These are phyloP conservation scores for Allygus modestus DNA, from an alignment of 2,888 invertebrate species.

Conservation along the genomic window DNA sequence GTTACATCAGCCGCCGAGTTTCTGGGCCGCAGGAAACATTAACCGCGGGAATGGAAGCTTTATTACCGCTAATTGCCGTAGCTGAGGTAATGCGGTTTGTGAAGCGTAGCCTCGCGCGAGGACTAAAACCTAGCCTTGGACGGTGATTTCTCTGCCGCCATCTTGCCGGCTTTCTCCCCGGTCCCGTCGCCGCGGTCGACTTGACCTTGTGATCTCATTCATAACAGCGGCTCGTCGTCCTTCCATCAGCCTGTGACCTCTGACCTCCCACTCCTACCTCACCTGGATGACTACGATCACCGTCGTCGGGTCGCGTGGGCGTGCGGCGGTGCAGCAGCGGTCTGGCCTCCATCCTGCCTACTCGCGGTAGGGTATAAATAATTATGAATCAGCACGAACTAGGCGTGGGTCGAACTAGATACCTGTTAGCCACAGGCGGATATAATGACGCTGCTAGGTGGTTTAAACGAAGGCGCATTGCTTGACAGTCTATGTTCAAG, in stretches of 20 bases:
- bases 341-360: background rate
- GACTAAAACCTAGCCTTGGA: conserved; percentile 24
- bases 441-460: too few species aligned
- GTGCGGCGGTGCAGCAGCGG: too few species aligned
- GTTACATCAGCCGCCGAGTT: conserved; percentile 34
- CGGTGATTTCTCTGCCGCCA: conserved; percentile 46
- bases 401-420: background rate
- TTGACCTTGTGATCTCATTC: conserved; percentile 49
- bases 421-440: background rate
- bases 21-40: conserved; percentile 34
- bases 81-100: conserved; percentile 37
- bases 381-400: background rate
- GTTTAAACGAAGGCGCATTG: too few species aligned
- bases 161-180: conserved; percentile 37
- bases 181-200: background rate
- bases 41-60: too few species aligned
- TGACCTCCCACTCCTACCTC: background rate
- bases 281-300: too few species aligned
- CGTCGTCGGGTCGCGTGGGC: background rate
- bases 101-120: conserved; percentile 37
- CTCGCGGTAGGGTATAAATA: background rate
- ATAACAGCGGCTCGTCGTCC: conserved; percentile 24
- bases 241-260: conserved; percentile 36
- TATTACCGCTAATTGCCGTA: conserved; percentile 25
- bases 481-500: too few species aligned